Conservation (phyloP, 2,888 invertebrate species). For the Eremobia ochroleuca region DNA sequence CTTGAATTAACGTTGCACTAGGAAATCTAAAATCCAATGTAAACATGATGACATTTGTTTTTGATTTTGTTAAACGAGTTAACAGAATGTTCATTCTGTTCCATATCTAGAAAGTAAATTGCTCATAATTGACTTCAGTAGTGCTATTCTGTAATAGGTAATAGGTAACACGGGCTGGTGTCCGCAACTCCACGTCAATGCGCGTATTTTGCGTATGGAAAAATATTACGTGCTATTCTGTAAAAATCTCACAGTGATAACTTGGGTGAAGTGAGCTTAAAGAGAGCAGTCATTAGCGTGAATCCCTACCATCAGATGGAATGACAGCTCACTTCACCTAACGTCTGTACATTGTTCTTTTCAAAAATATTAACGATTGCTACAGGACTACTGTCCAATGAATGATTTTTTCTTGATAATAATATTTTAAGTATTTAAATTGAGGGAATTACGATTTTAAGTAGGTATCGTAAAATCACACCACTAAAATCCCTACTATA, state of each 20-base stretch:
- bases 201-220: too few species aligned
- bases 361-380: not conserved
- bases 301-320: too few species aligned
- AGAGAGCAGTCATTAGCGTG: too few species aligned
- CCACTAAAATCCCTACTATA: not conserved
- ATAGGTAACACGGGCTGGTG: too few species aligned
- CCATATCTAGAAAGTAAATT: not conserved
- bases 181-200: too few species aligned
- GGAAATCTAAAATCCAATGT: not conserved
- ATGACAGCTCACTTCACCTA: too few species aligned
- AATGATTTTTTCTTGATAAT: not conserved
- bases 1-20: slow-evolving; percentile 7
- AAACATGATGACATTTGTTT: not conserved
- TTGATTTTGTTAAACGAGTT: not conserved
- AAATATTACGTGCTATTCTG: too few species aligned
- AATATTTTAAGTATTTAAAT: not conserved
- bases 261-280: too few species aligned
- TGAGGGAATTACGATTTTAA: not conserved
- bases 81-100: not conserved
- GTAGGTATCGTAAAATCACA: not conserved
- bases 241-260: too few species aligned
- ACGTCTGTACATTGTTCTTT: too few species aligned
- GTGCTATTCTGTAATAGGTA: too few species aligned
- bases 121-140: not conserved
- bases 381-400: not conserved